Conservation (phyloP, 2,888 invertebrate species). For the Tromatobia lineatoria region DNA sequence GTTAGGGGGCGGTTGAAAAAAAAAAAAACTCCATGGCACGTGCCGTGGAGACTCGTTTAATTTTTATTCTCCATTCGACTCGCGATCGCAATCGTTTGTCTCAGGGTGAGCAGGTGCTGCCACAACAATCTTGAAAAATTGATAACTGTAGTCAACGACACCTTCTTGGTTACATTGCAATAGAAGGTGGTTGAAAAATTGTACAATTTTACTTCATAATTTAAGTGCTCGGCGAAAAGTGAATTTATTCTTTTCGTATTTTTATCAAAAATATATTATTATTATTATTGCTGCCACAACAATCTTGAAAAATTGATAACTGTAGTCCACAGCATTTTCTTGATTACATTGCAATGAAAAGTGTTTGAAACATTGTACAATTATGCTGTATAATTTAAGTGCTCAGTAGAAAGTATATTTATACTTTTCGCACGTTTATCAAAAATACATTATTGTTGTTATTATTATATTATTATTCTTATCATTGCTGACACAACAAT, state of each 20-base stretch:
- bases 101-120: slow-evolving; percentile 16
- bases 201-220: too few relatives aligned
- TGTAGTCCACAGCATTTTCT: not conserved
- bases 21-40: slow-evolving; percentile 25
- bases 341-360: too few relatives aligned
- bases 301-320: slow-evolving; percentile 27
- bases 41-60: slow-evolving; percentile 11
- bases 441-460: too few relatives aligned
- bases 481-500: slow-evolving; percentile 14
- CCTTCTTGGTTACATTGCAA: too few relatives aligned
- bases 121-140: slow-evolving; percentile 21
- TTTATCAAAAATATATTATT: too few relatives aligned
- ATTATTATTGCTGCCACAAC: slow-evolving; percentile 2
- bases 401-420: too few relatives aligned
- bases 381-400: too few relatives aligned
- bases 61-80: slow-evolving; percentile 5
- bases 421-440: not conserved
- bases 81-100: slow-evolving; percentile 33
- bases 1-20: slow-evolving; percentile 36
- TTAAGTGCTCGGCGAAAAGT: too few relatives aligned
- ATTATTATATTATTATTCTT: too few relatives aligned
- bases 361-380: too few relatives aligned
- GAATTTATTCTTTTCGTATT: too few relatives aligned
- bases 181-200: too few relatives aligned
- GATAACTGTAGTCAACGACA: not conserved